Base-by-base conservation (phyloP, 2,888 invertebrate species). In the Hypsopygia costalis region DNA sequence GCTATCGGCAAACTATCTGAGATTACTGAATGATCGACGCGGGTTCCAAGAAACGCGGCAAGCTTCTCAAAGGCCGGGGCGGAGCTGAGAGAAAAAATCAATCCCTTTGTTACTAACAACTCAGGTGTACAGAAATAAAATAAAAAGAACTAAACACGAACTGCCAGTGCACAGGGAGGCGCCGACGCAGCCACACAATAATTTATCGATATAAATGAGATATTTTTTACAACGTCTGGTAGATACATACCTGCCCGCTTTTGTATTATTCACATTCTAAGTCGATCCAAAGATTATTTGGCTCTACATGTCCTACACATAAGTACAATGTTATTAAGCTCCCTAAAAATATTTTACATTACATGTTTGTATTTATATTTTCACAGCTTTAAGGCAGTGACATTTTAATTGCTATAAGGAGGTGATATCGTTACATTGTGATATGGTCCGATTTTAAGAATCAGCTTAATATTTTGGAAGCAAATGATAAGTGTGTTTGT, bases 101-200 rank as follows among this genome's bases (percentile, higher is more conserved):
- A 83, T 76, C 73, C 82, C 77, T 85, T 87, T 87, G 86, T 86
- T 82, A 79, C 79, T 70, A 81, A 81, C 82, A 85, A 81, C 82
- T 86, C 79, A 81, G 83, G 80, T 82, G 81, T 79, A 83, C 75
- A 71, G 67, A 81, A 81, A 77, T 69, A 77, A 81, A 79, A 75
- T 69, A 77, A 81, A 80, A 71, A 58, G 62, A 67, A 49, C 62
- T 55, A 51, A 71, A 72, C 68, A 68, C 69, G 61, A 66, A 60
- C 74, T 63, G 72, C 63, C 71, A 69, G 58, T 58, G 59, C 58
- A 52, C 67, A 74, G 67, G 66, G 75, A 69, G 66, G 80, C 61
- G 66, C 69, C 58, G 55, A 61, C 56, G 53, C 49, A 47, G 47
- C 51, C 48, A 49, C 50, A 46, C 52, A 58, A 58, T 62, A 58